A percentile compares a stretch with the other conserved stretches of the same genome.
These are phyloP conservation scores for Nyctalus aviator DNA, from an alignment of 2,797 vertebrate genomes.

Conservation along the genomic window DNA sequence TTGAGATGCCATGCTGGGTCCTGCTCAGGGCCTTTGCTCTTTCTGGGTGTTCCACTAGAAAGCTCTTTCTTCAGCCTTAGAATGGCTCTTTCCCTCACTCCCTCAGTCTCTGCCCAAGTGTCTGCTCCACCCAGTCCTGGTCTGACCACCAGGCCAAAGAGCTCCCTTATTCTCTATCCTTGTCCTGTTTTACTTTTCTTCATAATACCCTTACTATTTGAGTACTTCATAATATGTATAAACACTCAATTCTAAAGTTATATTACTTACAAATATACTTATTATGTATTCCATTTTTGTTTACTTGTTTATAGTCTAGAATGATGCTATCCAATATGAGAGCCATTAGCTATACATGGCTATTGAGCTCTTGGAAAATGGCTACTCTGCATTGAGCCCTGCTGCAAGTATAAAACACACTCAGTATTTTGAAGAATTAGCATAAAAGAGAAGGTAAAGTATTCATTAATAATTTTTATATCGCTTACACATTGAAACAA, in stretches of 20 bases:
- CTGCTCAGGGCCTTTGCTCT: neutral
- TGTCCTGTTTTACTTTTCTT: neutral
- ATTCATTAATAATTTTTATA: neutral
- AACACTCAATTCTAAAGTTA: neutral
- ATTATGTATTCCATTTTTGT: neutral
- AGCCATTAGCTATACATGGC: neutral
- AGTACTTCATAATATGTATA: neutral
- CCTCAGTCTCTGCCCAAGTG: neutral
- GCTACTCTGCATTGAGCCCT: neutral
- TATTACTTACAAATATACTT: neutral
- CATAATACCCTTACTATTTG: neutral
- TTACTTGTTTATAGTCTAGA: neutral
- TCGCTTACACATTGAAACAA: neutral
- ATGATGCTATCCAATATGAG: neutral
- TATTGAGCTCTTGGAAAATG: neutral
- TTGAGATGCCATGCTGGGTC: neutral
- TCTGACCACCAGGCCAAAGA: too few relatives aligned
- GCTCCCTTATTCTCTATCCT: neutral
- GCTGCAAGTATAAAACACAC: neutral
- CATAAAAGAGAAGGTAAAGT: neutral
- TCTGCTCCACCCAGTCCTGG: neutral
- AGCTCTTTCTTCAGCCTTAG: neutral
- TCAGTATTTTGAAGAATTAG: neutral
- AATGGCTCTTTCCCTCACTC: fast-evolving
- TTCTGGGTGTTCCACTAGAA: neutral